phyloP scores from a whole-genome alignment of 2,888 invertebrate genomes.

The Morpho helenor region DNA sequence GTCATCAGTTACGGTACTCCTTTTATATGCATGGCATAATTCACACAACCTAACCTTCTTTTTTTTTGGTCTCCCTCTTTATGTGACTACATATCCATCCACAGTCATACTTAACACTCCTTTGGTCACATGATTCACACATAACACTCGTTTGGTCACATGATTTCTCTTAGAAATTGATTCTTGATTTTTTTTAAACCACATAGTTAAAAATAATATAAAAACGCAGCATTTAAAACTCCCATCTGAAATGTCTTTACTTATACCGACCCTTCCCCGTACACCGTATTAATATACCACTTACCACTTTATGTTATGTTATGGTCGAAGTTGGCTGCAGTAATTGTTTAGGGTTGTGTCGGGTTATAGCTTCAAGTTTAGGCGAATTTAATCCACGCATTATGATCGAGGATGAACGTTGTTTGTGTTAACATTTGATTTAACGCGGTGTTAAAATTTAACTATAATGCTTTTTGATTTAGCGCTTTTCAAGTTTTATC shows the following conservation, averaged over 20 bases:
- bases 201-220: background rate
- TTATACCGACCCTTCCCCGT: conserved; percentile 30
- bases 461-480: background rate
- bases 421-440: conserved; percentile 14
- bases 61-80: too few relatives aligned
- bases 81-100: too few relatives aligned
- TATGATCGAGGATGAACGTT: conserved; percentile 29
- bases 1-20: too few relatives aligned
- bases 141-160: too few relatives aligned
- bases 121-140: too few relatives aligned
- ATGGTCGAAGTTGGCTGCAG: conserved; percentile 45
- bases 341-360: conserved; percentile 71
- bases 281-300: conserved; percentile 50
- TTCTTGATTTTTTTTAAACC: too few relatives aligned
- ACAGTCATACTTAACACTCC: too few relatives aligned
- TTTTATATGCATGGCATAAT: too few relatives aligned
- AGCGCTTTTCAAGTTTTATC: too few relatives aligned
- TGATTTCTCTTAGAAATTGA: too few relatives aligned
- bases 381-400: conserved; percentile 37
- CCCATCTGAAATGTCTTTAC: conserved; percentile 18
- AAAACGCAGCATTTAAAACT: conserved; percentile 13
- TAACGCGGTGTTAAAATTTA: conserved; percentile 6
- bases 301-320: conserved; percentile 63
- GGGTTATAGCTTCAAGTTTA: conserved; percentile 51
- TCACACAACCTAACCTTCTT: too few relatives aligned